Evolutionary conservation across 1,140 invertebrate genomes (phyloP).

Genomic region (Agraylea sexmaculata): DNA sequence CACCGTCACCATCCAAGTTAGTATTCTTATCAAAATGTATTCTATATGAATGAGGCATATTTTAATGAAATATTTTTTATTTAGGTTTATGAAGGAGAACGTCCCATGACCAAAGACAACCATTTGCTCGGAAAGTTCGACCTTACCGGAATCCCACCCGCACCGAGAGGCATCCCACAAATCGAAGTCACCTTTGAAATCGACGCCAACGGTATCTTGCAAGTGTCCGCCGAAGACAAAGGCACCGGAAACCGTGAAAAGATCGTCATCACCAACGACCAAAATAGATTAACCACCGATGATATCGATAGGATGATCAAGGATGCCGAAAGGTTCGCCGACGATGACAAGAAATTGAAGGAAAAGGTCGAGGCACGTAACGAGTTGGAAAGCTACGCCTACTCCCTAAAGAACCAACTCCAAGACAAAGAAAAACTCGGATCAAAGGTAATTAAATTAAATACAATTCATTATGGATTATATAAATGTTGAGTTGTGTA

Average conservation of each 20-base stretch:
- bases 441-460: slow-evolving; percentile 53
- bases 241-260: slow-evolving; percentile 97
- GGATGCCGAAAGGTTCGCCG: slow-evolving; percentile 96
- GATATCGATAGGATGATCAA: slow-evolving; percentile 99
- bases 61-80: slow-evolving; percentile 9
- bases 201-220: slow-evolving; percentile 95
- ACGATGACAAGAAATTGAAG: slow-evolving; percentile 97
- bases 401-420: slow-evolving; percentile 96
- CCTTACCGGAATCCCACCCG: slow-evolving; percentile 94
- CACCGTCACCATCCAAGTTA: slow-evolving; percentile 91
- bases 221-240: slow-evolving; percentile 95
- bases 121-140: slow-evolving; percentile 97
- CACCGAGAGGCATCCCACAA: slow-evolving; percentile 95
- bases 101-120: slow-evolving; percentile 99
- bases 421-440: slow-evolving; percentile 97
- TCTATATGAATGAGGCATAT: slow-evolving; percentile 1
- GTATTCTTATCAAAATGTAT: slow-evolving; percentile 9
- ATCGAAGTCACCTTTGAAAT: slow-evolving; percentile 99
- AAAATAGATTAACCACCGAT: slow-evolving; percentile 91
- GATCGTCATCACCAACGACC: slow-evolving; percentile 98
- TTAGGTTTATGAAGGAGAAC: slow-evolving; percentile 86
- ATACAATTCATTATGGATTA: not conserved
- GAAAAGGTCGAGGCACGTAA: slow-evolving; percentile 92
- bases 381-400: slow-evolving; percentile 94
- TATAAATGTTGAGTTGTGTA: slow-evolving; percentile 1